Base-by-base conservation (phyloP, 53 echinoderm and acorn worm genomes). In the Zoroaster sp. region DNA sequence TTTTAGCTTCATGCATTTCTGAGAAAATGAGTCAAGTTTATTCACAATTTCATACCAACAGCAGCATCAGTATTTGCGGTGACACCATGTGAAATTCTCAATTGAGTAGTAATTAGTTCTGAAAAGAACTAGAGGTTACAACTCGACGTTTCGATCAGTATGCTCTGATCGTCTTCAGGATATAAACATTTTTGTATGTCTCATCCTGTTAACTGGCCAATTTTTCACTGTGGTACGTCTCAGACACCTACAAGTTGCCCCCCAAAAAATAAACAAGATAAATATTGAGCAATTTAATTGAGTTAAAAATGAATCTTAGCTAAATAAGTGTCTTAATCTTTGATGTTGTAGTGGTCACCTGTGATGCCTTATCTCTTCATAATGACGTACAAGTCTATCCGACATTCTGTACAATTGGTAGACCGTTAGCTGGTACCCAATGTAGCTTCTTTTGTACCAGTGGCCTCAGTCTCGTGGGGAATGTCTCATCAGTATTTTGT, bases 391-490 rank as follows among this genome's bases (percentile, higher is more conserved):
- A 67, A 6, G 68, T 82, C 68, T 42, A 41, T 4, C 82, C 82
- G 32, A 4, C 40, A 28, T 40, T 82, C 4, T 82, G 82, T 35
- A 82, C 44, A 0, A 17, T 67, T 43, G 82, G 82, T 82, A 63
- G 18, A 14, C 82, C 82, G 43, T 15, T 42, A 28, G 67, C 41
- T 4, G 68, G 82, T 82, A 66, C 82, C 68, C 66, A 15, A 32
- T 82, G 82, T 43, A 66, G 40, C 32, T 82, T 82, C 66, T 67
- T 43, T 41, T 82, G 82, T 33, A 31, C 11, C 2, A 40, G 43
- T 40, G 82, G 42, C 18, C 82, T 82, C 68, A 42, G 32, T 20
- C 82, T 82, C n/a, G 67, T 68, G 31, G 82, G 82, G 31, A 41
- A 67, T n/a, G 68, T 67, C 43, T 44, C 68, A 0, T 30, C 30